Conservation (phyloP, 2,888 invertebrate species). For the Drosophila setosimentum region DNA sequence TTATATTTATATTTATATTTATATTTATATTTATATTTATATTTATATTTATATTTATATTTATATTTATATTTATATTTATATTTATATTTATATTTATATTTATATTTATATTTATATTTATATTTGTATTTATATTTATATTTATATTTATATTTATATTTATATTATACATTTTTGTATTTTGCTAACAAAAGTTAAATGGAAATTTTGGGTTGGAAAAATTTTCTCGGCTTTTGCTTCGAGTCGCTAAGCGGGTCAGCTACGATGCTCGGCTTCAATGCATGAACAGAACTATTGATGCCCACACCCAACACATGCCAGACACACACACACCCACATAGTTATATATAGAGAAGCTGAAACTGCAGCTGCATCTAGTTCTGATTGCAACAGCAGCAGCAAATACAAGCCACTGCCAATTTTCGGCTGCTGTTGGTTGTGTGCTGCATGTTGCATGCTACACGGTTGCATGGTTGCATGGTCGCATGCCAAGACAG, state of each 20-base stretch:
- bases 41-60: not conserved
- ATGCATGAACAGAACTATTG: not conserved
- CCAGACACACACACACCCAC: not conserved
- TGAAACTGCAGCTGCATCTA: not conserved
- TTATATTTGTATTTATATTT: no score
- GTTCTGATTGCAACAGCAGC: not conserved
- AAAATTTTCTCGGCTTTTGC: not conserved
- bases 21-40: not conserved
- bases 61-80: not conserved
- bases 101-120: not conserved
- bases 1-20: not conserved
- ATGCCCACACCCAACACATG: not conserved
- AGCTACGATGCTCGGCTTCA: not conserved
- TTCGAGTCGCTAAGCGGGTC: not conserved
- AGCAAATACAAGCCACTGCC: not conserved
- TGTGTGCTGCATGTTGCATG: not conserved
- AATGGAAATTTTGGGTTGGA: not conserved
- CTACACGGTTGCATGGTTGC: not conserved
- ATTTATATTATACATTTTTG: not conserved
- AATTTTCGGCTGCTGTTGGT: not conserved
- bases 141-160: not conserved
- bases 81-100: not conserved
- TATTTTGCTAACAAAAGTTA: not conserved
- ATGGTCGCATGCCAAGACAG: slow-evolving; percentile 12
- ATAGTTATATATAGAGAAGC: not conserved